Evolutionary conservation across 2,888 invertebrate species (phyloP).

Genomic region (Synergus japonicus): DNA sequence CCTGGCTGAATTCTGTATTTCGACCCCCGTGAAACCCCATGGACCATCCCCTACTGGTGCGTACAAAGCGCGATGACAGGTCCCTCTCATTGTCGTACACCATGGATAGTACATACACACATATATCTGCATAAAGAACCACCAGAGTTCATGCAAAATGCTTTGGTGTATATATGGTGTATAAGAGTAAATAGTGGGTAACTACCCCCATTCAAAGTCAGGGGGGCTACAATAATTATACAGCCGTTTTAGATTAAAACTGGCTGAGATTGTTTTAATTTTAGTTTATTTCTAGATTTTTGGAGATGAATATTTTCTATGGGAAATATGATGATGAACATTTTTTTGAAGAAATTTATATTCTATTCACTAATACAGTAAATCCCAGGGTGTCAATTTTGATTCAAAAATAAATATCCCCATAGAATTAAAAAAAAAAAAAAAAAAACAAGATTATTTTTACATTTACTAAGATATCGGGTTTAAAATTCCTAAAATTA

Average conservation of each 20-base stretch:
- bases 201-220: conserved; percentile 8
- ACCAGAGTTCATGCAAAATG: conserved; percentile 21
- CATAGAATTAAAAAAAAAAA: no score
- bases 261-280: background rate
- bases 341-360: no score
- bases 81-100: conserved; percentile 67
- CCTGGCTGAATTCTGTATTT: conserved; percentile 44
- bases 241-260: background rate
- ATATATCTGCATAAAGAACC: conserved; percentile 20
- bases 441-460: no score
- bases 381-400: no score
- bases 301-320: no score
- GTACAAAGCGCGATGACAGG: conserved; percentile 68
- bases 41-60: conserved; percentile 63
- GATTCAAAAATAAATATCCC: no score
- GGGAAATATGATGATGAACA: no score
- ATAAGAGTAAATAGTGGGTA: conserved; percentile 30
- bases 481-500: no score
- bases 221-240: conserved; percentile 4
- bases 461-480: no score
- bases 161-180: background rate
- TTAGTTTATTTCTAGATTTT: no score
- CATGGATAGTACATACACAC: conserved; percentile 36
- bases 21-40: conserved; percentile 54
- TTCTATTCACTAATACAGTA: no score